A percentile compares a stretch with the other conserved stretches of the same genome.
These are phyloP conservation scores for Hyles lineata DNA, from an alignment of 2,888 invertebrate genomes.

Conservation along the genomic window DNA sequence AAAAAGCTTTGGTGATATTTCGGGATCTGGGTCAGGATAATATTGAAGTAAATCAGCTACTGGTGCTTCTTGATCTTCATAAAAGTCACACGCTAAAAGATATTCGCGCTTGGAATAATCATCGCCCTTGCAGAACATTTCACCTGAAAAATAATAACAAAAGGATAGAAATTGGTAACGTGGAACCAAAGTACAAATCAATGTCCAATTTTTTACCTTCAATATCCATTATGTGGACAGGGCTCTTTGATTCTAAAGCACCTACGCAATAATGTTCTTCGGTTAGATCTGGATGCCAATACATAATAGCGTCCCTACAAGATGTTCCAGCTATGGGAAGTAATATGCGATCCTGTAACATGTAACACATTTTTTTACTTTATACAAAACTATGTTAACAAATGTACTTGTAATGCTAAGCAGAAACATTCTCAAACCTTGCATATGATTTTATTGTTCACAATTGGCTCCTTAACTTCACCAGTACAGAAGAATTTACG, in stretches of 20 bases:
- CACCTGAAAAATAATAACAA: conserved; percentile 59
- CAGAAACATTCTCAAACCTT: conserved; percentile 58
- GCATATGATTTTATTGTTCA: conserved; percentile 79
- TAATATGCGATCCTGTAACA: conserved; percentile 71
- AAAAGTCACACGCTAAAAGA: conserved; percentile 78
- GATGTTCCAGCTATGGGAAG: conserved; percentile 77
- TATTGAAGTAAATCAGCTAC: conserved; percentile 78
- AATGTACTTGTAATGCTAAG: neutral
- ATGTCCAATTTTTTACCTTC: conserved; percentile 61
- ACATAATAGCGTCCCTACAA: conserved; percentile 80
- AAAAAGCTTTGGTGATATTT: conserved; percentile 71
- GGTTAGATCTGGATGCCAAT: conserved; percentile 78
- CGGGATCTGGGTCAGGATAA: conserved; percentile 78
- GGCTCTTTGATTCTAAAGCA: conserved; percentile 72
- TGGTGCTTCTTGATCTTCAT: conserved; percentile 79
- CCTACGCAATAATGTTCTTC: conserved; percentile 81
- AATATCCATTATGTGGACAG: conserved; percentile 75
- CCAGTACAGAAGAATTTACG: conserved; percentile 80
- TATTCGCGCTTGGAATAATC: conserved; percentile 80
- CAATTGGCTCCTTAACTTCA: conserved; percentile 81
- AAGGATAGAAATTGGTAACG: neutral
- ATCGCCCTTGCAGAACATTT: conserved; percentile 80
- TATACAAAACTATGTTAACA: neutral
- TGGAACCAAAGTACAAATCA: too few relatives aligned
- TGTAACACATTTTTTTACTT: neutral